phyloP scores from a whole-genome alignment of 2,113 vertebrate species.

The Cyprinodon tularosa region DNA sequence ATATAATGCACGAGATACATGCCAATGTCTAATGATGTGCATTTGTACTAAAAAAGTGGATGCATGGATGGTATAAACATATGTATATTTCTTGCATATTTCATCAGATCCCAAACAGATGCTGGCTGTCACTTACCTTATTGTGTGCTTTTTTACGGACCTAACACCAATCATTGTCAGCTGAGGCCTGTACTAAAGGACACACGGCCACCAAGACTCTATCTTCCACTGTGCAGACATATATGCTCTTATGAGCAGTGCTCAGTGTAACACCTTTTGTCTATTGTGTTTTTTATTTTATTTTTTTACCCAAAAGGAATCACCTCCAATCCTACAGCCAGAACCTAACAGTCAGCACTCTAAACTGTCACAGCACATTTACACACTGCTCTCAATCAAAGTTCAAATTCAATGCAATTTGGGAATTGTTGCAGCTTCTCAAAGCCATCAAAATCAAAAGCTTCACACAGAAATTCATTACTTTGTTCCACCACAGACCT shows the following conservation, averaged over 20 bases:
- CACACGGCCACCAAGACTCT: conserved; percentile 13
- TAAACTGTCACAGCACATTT: conserved; percentile 58
- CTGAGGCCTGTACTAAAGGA: conserved; percentile 30
- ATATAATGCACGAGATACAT: neutral
- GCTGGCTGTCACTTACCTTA: neutral
- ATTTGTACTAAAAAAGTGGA: neutral
- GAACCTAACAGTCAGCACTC: conserved; percentile 44
- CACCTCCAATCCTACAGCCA: conserved; percentile 42
- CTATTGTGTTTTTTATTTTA: conserved; percentile 58
- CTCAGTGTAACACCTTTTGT: conserved; percentile 46
- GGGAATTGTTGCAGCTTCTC: conserved; percentile 38
- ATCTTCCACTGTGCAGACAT: conserved; percentile 26
- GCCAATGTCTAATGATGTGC: neutral
- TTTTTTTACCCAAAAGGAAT: conserved; percentile 45
- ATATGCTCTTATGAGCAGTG: conserved; percentile 21
- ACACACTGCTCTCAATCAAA: conserved; percentile 53
- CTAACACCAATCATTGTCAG: conserved; percentile 22
- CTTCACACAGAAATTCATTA: conserved; percentile 48
- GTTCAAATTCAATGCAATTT: conserved; percentile 42
- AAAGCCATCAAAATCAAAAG: conserved; percentile 55
- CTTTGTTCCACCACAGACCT: conserved; percentile 24
- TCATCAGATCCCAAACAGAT: neutral
- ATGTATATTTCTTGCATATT: neutral
- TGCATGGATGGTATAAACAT: neutral
- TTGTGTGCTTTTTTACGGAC: neutral